Percentiles rank a stretch among this genome's conserved stretches.
phyloP scores from a whole-genome alignment of 2,113 vertebrate species.

The Campylorhamphus procurvoides region DNA sequence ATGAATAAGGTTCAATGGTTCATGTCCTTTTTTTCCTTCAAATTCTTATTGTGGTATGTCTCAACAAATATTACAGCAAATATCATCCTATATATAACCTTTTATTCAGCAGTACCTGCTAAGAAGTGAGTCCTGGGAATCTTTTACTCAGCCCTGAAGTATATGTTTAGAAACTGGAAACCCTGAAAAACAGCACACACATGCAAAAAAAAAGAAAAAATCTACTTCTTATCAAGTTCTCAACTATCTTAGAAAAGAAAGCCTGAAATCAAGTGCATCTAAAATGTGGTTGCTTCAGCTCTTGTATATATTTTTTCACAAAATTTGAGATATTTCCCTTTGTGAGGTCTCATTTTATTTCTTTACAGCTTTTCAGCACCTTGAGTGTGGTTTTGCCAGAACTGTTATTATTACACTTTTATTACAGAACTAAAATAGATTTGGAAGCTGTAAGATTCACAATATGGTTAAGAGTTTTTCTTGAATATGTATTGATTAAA shows the following conservation, averaged over 20 bases:
- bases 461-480: background rate
- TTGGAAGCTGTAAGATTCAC: background rate
- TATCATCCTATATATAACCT: background rate
- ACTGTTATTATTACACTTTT: background rate
- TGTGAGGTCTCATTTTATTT: background rate
- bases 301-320: background rate
- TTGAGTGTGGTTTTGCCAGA: background rate
- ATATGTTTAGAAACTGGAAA: background rate
- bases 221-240: background rate
- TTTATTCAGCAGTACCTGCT: background rate
- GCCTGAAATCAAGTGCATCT: background rate
- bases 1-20: background rate
- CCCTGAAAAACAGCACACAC: background rate
- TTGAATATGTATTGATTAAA: background rate
- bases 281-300: background rate
- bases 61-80: constrained; percentile 1
- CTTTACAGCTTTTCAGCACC: background rate
- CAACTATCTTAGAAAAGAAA: background rate
- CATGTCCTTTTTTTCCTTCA: background rate
- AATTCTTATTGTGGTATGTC: background rate
- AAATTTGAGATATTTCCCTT: background rate
- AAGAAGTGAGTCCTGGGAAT: background rate
- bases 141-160: background rate
- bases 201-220: background rate
- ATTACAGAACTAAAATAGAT: background rate